Conservation (phyloP, 2,797 vertebrate genomes). For the Melanotaenia pygmaea region DNA sequence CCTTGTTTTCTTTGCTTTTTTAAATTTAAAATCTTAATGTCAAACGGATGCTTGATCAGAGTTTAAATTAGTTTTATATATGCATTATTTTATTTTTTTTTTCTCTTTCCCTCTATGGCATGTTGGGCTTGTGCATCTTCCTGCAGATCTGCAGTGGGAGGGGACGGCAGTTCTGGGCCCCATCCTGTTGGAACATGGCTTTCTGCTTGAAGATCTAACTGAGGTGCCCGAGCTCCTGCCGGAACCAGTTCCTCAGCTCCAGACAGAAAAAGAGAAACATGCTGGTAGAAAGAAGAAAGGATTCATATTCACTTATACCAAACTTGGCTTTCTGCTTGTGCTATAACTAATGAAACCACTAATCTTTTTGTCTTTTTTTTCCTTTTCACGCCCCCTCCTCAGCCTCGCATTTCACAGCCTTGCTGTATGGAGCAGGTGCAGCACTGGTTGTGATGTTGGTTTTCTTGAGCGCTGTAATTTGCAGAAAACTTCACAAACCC, state of each 20-base stretch:
- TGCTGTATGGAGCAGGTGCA: conserved; percentile 43
- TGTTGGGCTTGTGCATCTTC: neutral
- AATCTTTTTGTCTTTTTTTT: neutral
- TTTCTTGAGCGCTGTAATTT: conserved; percentile 14
- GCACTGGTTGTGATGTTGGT: conserved; percentile 25
- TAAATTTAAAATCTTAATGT: no score
- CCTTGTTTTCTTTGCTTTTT: no score
- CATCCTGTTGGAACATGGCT: conserved; percentile 44
- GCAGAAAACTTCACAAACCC: conserved; percentile 17
- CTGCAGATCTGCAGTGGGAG: conserved; percentile 45
- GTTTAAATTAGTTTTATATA: conserved; percentile 32
- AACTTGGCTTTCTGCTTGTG: neutral
- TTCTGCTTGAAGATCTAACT: neutral
- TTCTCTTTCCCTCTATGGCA: neutral
- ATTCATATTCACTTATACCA: neutral
- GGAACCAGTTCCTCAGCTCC: conserved; percentile 1
- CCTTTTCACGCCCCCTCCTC: conserved; percentile 5
- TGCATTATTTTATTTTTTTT: no score
- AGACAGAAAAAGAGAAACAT: neutral
- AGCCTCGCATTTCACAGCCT: conserved; percentile 21
- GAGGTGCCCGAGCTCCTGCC: conserved; percentile 1
- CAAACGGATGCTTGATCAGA: neutral
- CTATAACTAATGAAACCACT: conserved; percentile 3
- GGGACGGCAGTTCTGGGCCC: conserved; percentile 51
- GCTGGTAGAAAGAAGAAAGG: conserved; percentile 23